Evolutionary conservation across 2,888 invertebrate genomes (phyloP).

Genomic region (Thymelicus sylvestris): DNA sequence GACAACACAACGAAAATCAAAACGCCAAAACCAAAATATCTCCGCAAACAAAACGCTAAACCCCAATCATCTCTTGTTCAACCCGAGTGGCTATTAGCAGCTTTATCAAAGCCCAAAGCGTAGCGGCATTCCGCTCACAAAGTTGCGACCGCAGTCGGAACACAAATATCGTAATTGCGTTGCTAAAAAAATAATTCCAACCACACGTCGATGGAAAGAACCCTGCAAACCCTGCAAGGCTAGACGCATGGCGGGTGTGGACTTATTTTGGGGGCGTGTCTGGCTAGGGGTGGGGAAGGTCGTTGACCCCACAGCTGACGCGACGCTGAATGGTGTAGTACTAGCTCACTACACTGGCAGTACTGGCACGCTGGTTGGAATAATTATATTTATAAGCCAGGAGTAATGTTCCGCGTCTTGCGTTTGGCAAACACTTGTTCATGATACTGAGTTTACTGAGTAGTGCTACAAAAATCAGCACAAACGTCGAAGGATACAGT

Average conservation of each 20-base stretch:
- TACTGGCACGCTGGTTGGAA: background rate
- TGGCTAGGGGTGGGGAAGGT: slow-evolving; percentile 46
- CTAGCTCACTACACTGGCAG: slow-evolving; percentile 38
- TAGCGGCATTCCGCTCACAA: background rate
- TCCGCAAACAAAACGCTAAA: no score
- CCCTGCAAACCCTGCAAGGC: background rate
- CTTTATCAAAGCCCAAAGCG: background rate
- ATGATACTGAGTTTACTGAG: no score
- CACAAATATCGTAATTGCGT: slow-evolving; percentile 28
- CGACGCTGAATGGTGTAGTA: slow-evolving; percentile 74
- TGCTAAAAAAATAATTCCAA: slow-evolving; percentile 22
- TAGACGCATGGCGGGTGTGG: slow-evolving; percentile 38
- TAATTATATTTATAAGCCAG: slow-evolving; percentile 6
- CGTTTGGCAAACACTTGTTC: no score
- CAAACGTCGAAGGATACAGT: no score
- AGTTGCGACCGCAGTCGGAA: background rate
- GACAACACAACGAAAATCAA: no score
- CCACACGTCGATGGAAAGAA: slow-evolving; percentile 1
- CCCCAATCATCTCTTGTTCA: no score
- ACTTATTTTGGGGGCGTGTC: slow-evolving; percentile 54
- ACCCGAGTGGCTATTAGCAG: slow-evolving; percentile 3
- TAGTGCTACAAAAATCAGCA: no score
- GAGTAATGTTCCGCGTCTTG: background rate
- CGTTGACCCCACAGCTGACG: slow-evolving; percentile 75
- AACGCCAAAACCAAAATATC: no score